Evolutionary conservation across 2,797 vertebrate genomes (phyloP), one percentile per base, ranked within the genome.

Genomic region (Scolopax rusticola): DNA sequence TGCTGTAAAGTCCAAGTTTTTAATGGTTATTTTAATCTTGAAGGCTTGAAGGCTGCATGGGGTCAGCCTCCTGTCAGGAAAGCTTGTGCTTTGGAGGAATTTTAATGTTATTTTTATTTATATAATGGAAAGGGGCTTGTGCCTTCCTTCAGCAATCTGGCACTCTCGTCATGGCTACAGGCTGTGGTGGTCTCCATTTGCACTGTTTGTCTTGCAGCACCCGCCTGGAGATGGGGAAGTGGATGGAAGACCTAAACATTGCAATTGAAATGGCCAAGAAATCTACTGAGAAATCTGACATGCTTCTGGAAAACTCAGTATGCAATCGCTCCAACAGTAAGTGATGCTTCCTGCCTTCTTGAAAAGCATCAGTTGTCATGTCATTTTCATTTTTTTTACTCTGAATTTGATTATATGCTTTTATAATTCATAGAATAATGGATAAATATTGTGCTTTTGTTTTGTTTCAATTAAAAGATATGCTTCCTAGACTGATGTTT

Each of bases 191-290:
- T 89, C 45, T 78, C 61, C 16, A 24, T 38, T 59, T 14, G 1
- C 32, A 16, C 53, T 15, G 1, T 86, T 85, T 92, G 21, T 76
- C 84, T 94, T 69, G 25, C 96, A 99, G 99, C 94, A 99, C 99
- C 18, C 99, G 98, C 80, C 97, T 99, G 91, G 99, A 99, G 96
- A 99, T 99, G 98, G 98, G 98, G 33, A 99, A 99, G 96, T 99
- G 99, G 99, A 98, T 99, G 67, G 98, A 99, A n/a, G 99, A 99
- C 94, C 97, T 99, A 16, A 99, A 99, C 70, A 50, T 98, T 17
- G 99, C 99, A 1, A 99, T 99, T 12, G 98, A 99, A 64, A 97
- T 98, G 94, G 98, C 99, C 76, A 99, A 99, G 97, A 99, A 98
- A 91, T 97, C 97, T 5, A 97, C 98, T 15, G 98, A 98, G 91